phyloP scores from a whole-genome alignment of 2,797 vertebrate species.

The Sebastes matsubarae region DNA sequence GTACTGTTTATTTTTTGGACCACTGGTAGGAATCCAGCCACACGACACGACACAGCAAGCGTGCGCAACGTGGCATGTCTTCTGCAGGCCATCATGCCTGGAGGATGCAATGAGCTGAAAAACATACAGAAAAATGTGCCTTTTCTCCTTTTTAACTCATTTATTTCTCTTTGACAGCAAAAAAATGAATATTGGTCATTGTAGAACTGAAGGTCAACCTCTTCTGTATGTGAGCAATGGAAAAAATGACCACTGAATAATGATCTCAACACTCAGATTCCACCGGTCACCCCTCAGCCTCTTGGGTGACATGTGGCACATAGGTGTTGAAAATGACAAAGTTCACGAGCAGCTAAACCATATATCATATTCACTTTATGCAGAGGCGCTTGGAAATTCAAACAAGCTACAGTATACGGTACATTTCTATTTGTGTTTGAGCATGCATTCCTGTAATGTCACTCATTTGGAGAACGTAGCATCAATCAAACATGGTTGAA shows the following conservation, averaged over 20 bases:
- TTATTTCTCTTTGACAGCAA: neutral
- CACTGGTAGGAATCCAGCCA: slow-evolving; percentile 30
- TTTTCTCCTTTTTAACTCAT: neutral
- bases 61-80: slow-evolving; percentile 48
- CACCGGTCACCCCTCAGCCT: slow-evolving; percentile 29
- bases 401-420: neutral
- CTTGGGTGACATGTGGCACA: neutral
- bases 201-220: slow-evolving; percentile 28
- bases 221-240: slow-evolving; percentile 15
- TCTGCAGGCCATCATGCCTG: slow-evolving; percentile 46
- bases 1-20: slow-evolving; percentile 50
- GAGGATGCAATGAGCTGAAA: slow-evolving; percentile 42
- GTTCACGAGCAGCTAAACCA: slow-evolving; percentile 41
- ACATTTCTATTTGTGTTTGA: slow-evolving; percentile 9
- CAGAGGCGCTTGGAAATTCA: slow-evolving; percentile 8
- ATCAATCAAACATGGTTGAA: neutral
- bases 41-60: slow-evolving; percentile 33
- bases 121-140: neutral
- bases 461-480: neutral
- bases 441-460: neutral
- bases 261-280: slow-evolving; percentile 28
- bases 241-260: slow-evolving; percentile 25
- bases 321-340: slow-evolving; percentile 63
- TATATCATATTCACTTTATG: slow-evolving; percentile 47
- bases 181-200: neutral